Percentiles rank a stretch among this genome's conserved stretches.
These are phyloP conservation scores for Gonatopus flavifemur DNA, from an alignment of 1,140 invertebrate species.

Conservation along the genomic window DNA sequence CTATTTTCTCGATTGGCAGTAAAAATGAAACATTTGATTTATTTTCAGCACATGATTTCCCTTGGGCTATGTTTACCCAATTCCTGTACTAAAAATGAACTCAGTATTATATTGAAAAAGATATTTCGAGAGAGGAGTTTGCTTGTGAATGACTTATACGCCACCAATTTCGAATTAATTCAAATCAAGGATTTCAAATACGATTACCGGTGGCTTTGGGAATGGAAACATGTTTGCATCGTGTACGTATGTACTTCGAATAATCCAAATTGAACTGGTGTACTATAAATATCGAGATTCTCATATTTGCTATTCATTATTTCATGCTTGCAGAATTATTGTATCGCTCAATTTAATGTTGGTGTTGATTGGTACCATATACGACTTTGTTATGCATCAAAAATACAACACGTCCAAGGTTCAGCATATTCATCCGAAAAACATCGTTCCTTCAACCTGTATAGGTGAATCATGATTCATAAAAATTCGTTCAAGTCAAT, in stretches of 20 bases:
- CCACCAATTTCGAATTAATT: slow-evolving; percentile 34
- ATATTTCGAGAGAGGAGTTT: slow-evolving; percentile 37
- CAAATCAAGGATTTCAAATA: slow-evolving; percentile 36
- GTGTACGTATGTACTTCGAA: slow-evolving; percentile 29
- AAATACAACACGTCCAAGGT: too few relatives aligned
- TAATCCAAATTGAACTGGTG: background rate
- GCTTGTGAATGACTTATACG: slow-evolving; percentile 34
- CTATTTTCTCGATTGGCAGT: background rate
- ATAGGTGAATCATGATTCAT: too few relatives aligned
- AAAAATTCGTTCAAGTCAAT: too few relatives aligned
- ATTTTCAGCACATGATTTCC: slow-evolving; percentile 41
- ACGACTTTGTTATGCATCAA: slow-evolving; percentile 37
- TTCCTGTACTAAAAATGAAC: slow-evolving; percentile 34
- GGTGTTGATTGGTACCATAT: slow-evolving; percentile 35
- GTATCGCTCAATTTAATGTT: slow-evolving; percentile 15
- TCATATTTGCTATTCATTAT: background rate
- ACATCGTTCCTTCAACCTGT: too few relatives aligned
- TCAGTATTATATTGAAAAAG: slow-evolving; percentile 29
- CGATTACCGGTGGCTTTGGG: slow-evolving; percentile 35
- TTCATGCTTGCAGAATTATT: slow-evolving; percentile 20
- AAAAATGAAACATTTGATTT: slow-evolving; percentile 7
- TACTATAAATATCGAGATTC: background rate
- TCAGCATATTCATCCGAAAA: too few relatives aligned
- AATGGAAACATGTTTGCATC: slow-evolving; percentile 8
- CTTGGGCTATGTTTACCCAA: slow-evolving; percentile 51